A percentile compares a stretch with the other conserved stretches of the same genome.
phyloP scores from a whole-genome alignment of 2,113 vertebrate species.

The Protobothrops flavoviridis region DNA sequence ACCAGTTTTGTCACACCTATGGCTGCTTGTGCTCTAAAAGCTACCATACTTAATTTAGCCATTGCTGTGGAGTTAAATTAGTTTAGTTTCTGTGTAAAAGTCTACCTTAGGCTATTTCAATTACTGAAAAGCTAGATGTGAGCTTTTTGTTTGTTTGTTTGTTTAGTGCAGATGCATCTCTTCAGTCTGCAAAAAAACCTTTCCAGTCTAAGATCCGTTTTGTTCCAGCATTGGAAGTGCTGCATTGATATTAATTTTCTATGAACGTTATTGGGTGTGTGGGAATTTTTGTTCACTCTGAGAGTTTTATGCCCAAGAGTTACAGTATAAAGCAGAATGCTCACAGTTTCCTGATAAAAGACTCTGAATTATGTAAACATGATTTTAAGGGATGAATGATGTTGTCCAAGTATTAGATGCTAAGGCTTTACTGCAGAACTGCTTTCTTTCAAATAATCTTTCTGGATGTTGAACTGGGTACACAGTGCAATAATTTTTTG shows the following conservation, averaged over 20 bases:
- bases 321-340: not conserved
- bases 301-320: not conserved
- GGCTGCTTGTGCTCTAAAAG: not conserved
- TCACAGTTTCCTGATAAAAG: not conserved
- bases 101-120: constrained; percentile 25
- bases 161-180: not conserved
- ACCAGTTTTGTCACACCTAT: not conserved
- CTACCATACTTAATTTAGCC: constrained; percentile 24
- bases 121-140: constrained; percentile 36
- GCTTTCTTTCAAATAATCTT: not conserved
- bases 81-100: not conserved
- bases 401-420: not conserved
- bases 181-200: not conserved
- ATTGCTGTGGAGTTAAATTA: not conserved
- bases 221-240: constrained; percentile 23
- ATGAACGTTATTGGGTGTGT: not conserved
- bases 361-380: not conserved
- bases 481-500: not conserved
- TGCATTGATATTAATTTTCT: not conserved
- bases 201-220: constrained; percentile 32
- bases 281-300: constrained; percentile 15
- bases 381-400: not conserved
- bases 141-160: not conserved
- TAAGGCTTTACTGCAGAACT: not conserved
- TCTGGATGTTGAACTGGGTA: not conserved